Percentiles rank a stretch among this genome's conserved stretches.
Evolutionary conservation across 23 tunicate species (phyloP).

Genomic region (Diplosoma virens): DNA sequence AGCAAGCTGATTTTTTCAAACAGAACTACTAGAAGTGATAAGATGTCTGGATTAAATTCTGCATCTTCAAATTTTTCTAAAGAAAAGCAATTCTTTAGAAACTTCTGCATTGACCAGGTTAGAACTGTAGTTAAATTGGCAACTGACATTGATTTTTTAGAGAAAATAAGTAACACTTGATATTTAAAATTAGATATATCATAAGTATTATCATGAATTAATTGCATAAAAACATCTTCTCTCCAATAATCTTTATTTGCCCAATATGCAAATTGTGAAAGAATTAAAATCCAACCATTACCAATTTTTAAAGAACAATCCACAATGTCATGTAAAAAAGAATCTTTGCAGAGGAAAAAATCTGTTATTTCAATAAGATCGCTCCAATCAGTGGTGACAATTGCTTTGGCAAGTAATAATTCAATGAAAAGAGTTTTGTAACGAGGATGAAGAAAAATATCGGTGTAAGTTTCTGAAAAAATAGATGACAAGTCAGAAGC

Average conservation of each 20-base stretch:
- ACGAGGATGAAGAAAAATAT: neutral
- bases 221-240: neutral
- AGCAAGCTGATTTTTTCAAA: neutral
- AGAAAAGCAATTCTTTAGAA: neutral
- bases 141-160: neutral
- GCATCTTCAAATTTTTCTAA: neutral
- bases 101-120: neutral
- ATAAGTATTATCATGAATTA: neutral
- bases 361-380: too few species aligned
- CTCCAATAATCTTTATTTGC: neutral
- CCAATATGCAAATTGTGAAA: neutral
- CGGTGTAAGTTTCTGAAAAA: neutral
- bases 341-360: neutral
- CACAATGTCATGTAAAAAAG: neutral
- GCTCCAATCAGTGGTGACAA: neutral
- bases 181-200: neutral
- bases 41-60: neutral
- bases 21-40: neutral
- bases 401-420: neutral
- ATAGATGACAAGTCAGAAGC: neutral
- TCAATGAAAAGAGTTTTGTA: neutral
- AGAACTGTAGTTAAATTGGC: neutral
- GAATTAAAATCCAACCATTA: conserved; percentile 5
- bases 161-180: neutral
- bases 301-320: neutral